A percentile compares a stretch with the other conserved stretches of the same genome.
Evolutionary conservation across 2,797 vertebrate genomes (phyloP).

Genomic region (Neosalanx taihuensis): DNA sequence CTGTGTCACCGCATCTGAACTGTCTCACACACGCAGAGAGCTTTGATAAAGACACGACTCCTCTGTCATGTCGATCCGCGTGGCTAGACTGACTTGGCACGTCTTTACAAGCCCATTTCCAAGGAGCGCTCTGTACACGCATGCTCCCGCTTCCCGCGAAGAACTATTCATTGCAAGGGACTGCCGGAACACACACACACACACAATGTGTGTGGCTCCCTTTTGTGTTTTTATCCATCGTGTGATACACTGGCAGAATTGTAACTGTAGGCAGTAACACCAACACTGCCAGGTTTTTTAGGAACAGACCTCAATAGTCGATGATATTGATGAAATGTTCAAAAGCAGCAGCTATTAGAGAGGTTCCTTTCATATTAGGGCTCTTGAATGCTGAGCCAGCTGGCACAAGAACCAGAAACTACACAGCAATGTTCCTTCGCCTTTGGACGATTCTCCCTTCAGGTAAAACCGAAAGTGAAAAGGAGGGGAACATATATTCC

Average conservation of each 20-base stretch:
- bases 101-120: not conserved
- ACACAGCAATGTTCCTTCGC: not conserved
- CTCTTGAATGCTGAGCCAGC: constrained; percentile 7
- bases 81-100: not conserved
- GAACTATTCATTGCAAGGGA: not conserved
- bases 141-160: not conserved
- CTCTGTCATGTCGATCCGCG: too few relatives aligned
- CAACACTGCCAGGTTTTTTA: not conserved
- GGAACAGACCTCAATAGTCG: not conserved
- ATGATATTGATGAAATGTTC: not conserved
- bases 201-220: not conserved
- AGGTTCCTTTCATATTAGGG: not conserved
- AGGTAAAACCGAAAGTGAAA: not conserved
- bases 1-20: too few relatives aligned
- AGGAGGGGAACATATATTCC: too few relatives aligned
- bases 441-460: not conserved
- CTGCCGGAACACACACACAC: not conserved
- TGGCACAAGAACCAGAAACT: not conserved
- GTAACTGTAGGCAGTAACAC: not conserved
- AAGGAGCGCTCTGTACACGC: not conserved
- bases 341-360: not conserved
- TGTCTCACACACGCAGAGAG: too few relatives aligned
- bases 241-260: not conserved
- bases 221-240: not conserved
- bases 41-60: too few relatives aligned